Base-by-base conservation (phyloP, 2,113 vertebrate species). In the Ptychochromis oligacanthus region DNA sequence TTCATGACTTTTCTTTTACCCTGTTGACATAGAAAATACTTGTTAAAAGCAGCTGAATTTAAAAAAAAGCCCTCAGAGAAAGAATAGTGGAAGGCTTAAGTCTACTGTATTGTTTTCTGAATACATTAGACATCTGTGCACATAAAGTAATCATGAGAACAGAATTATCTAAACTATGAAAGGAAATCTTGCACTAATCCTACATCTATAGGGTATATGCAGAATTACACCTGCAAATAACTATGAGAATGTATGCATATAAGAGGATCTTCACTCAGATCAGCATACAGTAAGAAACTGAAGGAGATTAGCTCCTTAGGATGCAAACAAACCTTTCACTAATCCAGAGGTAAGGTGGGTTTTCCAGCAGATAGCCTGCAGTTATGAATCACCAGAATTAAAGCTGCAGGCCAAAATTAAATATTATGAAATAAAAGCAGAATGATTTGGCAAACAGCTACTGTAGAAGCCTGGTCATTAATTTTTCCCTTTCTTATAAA, bases 1-100 rank as follows among this genome's bases (percentile, higher is more conserved):
- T 82, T 80, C 14, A 54, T 55, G 77, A 60, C 74, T 79, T 81
- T 83, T 84, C 28, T 83, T 85, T 52, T 36, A 80, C 40, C 24
- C 6, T 54, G 26, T 56, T 88, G 58, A 64, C 80, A 58, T 26
- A 46, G 31, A 62, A 76, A 80, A 59, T 77, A 31, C 17, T 38
- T 76, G 24, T 52, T 56, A 13, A 57, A 77, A 61, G 52, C n/a
- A 64, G 56, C 22, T 64, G 54, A 22, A 75, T 62, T 55, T 65
- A 20, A 9, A 67, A 31, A n/a, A 40, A 77, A 46, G 18, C 67
- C 67, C 52, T 54, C 2, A 34, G 67, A 72, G 11, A 72, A 6
- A 59, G 20, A 38, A 75, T n/a, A 38, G 15, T 59, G 28, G 57
- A 24, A 20, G n/a, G n/a, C 49, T 26, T 15, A 13, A 79, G 54